Evolutionary conservation across 2,888 invertebrate genomes (phyloP), one percentile per base, ranked within the genome.

Genomic region (Noctua pronuba): DNA sequence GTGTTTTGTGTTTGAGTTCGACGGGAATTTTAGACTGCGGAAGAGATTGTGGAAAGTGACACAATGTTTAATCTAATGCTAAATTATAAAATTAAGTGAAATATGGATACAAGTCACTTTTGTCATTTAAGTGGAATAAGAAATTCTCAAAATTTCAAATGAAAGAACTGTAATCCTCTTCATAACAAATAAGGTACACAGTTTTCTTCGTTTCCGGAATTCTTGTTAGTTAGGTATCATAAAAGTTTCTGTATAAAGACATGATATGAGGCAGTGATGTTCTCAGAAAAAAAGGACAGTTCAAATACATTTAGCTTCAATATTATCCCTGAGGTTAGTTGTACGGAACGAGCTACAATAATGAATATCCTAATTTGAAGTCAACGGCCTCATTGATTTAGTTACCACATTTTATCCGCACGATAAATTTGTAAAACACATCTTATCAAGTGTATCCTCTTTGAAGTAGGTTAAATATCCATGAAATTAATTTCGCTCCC

Each of bases 401-500:
- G 70, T 83, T 52, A 64, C 13, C n/a, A 66, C 35, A 72, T 77
- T 81, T 75, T 65, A 60, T 67, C 31, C 18, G 74, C 28, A 52
- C 35, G 35, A 65, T 64, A 75, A 82, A 80, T 70, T 84, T 77
- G 75, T 85, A 79, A 85, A 85, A 85, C 80, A 79, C 52, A 74
- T 80, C 71, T 49, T 79, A 84, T 81, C 72, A 71, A 83, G 77
- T 73, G 75, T 80, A 77, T 79, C 79, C 84, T 85, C 82, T 88
- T 89, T 80, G 76, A 85, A 88, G 88, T 88, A 84, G 81, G 89
- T 90, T 92, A 90, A 92, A 88, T 81, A 88, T 80, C 89, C 89
- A 91, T 92, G 88, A 93, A 92, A 91, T 92, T 89, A 91, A 91
- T 91, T 91, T 90, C 86, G 86, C 88, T 88, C 77, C 82, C 77